Evolutionary conservation across 2,888 invertebrate genomes (phyloP).

Genomic region (Chesias legatella): DNA sequence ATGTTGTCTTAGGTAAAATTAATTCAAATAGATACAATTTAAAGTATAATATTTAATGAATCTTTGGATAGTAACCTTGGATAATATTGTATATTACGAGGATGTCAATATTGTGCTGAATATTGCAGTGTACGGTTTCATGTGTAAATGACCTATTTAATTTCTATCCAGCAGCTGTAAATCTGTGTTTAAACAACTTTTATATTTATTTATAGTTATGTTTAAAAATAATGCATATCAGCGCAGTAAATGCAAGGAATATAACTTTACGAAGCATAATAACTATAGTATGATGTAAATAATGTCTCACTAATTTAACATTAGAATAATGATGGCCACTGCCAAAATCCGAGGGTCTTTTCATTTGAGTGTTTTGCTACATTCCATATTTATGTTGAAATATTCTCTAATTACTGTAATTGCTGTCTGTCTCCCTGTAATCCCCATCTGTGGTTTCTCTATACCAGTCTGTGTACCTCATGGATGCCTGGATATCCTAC

Average conservation of each 20-base stretch:
- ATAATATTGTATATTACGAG: slow-evolving; percentile 65
- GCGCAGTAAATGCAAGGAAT: slow-evolving; percentile 71
- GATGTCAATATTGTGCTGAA: slow-evolving; percentile 62
- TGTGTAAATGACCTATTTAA: slow-evolving; percentile 70
- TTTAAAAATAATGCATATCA: slow-evolving; percentile 74
- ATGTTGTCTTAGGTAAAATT: slow-evolving; percentile 78
- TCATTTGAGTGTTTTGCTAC: slow-evolving; percentile 79
- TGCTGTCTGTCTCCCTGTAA: slow-evolving; percentile 34
- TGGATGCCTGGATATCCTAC: slow-evolving; percentile 13
- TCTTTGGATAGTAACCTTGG: slow-evolving; percentile 66
- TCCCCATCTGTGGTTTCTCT: slow-evolving; percentile 3
- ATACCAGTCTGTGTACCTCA: neutral
- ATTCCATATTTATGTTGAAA: slow-evolving; percentile 81
- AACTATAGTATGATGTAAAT: slow-evolving; percentile 76
- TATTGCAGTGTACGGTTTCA: slow-evolving; percentile 72
- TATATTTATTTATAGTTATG: slow-evolving; percentile 71
- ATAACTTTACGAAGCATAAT: slow-evolving; percentile 74
- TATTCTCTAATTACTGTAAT: slow-evolving; percentile 65
- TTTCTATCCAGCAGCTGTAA: slow-evolving; percentile 73
- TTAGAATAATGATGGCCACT: slow-evolving; percentile 68
- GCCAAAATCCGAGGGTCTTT: slow-evolving; percentile 71
- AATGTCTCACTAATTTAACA: slow-evolving; percentile 74
- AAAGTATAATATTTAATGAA: slow-evolving; percentile 73
- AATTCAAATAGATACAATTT: slow-evolving; percentile 77
- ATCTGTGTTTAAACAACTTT: slow-evolving; percentile 80